Conservation (phyloP, 1,140 invertebrate genomes). For the Nylanderia fulva region DNA sequence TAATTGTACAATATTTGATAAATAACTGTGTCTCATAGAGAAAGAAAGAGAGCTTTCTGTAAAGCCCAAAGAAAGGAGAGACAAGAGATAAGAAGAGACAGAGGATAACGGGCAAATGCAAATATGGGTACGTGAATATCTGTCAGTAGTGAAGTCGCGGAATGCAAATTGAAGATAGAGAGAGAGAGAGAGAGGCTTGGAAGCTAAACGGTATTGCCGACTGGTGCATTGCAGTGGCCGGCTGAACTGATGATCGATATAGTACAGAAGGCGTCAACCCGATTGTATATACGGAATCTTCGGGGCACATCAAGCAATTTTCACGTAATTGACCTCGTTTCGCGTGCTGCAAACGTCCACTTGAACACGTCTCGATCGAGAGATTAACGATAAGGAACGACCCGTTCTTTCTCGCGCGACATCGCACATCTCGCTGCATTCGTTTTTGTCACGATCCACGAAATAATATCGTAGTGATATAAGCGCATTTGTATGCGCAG, state of each 20-base stretch:
- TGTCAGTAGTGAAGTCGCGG: constrained; percentile 60
- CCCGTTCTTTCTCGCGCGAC: background rate
- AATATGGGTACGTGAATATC: constrained; percentile 67
- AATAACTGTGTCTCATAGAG: constrained; percentile 39
- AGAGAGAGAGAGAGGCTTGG: constrained; percentile 62
- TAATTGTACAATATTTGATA: constrained; percentile 57
- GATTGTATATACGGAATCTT: constrained; percentile 68
- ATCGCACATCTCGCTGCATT: background rate
- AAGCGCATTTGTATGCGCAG: too few relatives aligned
- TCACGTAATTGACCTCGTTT: constrained; percentile 76
- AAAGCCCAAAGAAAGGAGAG: constrained; percentile 9
- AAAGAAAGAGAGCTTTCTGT: background rate
- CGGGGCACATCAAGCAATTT: constrained; percentile 58
- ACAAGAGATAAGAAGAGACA: background rate
- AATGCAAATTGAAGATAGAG: constrained; percentile 76
- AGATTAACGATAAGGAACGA: constrained; percentile 67
- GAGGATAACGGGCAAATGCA: constrained; percentile 29
- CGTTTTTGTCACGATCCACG: background rate
- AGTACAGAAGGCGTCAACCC: constrained; percentile 76
- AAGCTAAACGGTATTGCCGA: constrained; percentile 62
- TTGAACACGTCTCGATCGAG: constrained; percentile 68
- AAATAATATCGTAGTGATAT: background rate
- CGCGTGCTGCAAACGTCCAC: constrained; percentile 54
- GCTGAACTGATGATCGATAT: constrained; percentile 80
- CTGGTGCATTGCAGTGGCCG: constrained; percentile 80